Base-by-base conservation (phyloP, 1,140 invertebrate species). In the Caerostris darwini region DNA sequence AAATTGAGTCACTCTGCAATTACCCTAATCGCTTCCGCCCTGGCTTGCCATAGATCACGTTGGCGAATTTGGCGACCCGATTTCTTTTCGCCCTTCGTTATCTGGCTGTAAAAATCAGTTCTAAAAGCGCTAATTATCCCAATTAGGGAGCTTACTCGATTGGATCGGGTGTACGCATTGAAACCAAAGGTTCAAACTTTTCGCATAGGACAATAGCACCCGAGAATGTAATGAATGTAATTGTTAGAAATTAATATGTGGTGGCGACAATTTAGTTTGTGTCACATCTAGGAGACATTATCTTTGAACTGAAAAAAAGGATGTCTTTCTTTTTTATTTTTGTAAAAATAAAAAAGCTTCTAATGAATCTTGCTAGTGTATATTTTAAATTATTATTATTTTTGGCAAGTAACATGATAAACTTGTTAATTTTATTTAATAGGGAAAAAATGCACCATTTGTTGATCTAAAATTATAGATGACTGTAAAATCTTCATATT, bases 41-140 rank as follows among this genome's bases (percentile, higher is more conserved):
- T 81, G 50, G 50, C 12, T 19, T 19, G 71, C 12, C 82, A 58
- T 83, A 77, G 71, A 53, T 34, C 71, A 77, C 71, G 7, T n/a
- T 83, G 82, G 54, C 82, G 56, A 83, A 83, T 58, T 56, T 83
- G 82, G 82, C 82, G 82, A 83, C 82, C 82, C 82, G 53, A 34
- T 57, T 83, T 83, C 54, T 57, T 83, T 83, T 83, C 57, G 82
- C 57, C 12, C 54, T 83, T 19, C 57, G 34, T 58, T 83, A 58
- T 58, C 53, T 83, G 5, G n/a, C 82, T 57, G n/a, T 19, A 83
- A 58, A 83, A 57, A 83, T 83, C 82, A 83, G 82, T 83, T 83
- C 57, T 56, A n/a, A 53, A 34, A n/a, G 19, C n/a, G 57, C 14
- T 83, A 83, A 83, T 83, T 83, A 56, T 56, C 6, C 54, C 56